Evolutionary conservation across 2,888 invertebrate genomes (phyloP).

Genomic region (Phoronis australis): DNA sequence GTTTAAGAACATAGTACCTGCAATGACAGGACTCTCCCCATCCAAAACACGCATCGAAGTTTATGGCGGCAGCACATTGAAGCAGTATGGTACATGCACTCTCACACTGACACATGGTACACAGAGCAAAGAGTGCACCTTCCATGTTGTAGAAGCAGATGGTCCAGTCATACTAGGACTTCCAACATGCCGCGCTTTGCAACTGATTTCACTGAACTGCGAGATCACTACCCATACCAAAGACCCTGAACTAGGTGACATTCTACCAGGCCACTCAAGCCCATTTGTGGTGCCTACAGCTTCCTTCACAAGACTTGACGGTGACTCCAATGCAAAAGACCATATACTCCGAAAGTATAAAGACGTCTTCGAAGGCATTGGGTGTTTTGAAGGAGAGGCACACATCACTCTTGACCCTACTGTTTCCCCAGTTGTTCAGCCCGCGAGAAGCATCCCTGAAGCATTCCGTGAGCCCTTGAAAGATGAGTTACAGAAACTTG

Average conservation of each 20-base stretch:
- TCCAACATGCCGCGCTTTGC: neutral
- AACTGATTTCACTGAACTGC: neutral
- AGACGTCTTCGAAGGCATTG: neutral
- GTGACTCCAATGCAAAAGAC: too few species aligned
- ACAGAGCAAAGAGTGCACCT: neutral
- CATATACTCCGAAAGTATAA: neutral
- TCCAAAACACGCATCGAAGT: too few species aligned
- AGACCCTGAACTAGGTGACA: too few species aligned
- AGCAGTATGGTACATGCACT: neutral
- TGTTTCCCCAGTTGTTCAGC: constrained; percentile 1
- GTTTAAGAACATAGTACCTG: neutral
- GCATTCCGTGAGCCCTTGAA: neutral
- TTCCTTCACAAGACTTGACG: too few species aligned
- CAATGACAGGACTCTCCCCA: neutral
- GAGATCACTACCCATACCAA: neutral
- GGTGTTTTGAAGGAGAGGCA: neutral
- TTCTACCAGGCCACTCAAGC: too few species aligned
- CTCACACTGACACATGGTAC: neutral
- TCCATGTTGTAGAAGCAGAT: neutral
- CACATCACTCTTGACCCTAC: neutral
- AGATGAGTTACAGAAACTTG: neutral
- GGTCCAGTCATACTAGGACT: neutral
- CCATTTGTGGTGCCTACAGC: too few species aligned
- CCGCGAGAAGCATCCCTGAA: neutral
- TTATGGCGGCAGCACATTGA: neutral